Base-by-base conservation (phyloP, 2,797 vertebrate species). In the Chrysocyon brachyurus region DNA sequence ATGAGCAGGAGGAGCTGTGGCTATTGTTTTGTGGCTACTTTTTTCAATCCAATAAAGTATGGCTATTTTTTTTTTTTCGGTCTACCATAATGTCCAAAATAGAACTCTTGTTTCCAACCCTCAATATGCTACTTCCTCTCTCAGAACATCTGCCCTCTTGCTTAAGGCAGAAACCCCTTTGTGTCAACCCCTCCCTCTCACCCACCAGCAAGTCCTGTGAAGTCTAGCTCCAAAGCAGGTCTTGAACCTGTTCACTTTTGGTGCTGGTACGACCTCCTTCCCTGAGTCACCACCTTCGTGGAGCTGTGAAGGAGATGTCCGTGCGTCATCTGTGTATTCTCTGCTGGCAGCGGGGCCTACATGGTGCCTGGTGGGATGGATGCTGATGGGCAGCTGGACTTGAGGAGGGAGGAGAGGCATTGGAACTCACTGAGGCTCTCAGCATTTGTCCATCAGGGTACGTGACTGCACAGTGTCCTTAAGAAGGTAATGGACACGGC, bases 211-310 rank as follows among this genome's bases (percentile, higher is more conserved):
- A 24, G n/a, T 40, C 8, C 40, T 26, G 15, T 24, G n/a, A 40
- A 54, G 26, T 33, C 40, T 1, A 0, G 22, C 12, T 81, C 64
- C 2, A 1, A 1, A n/a, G 12, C 36, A 64, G 36, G 21, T 59
- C n/a, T 90, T 52, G 66, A 73, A 22, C 64, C n/a, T 21, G 6
- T 14, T n/a, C 21, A 21, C 52, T 33, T 91, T 63, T 26, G 10
- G 33, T 22, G 49, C 22, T 49, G 17, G 11, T 40, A 8, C 21
- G 16, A 6, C n/a, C n/a, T 17, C 12, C 16, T 59, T 2, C 19
- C 16, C 0, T 0, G 49, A 64, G 22, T 46, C 12, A 2, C 33
- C 28, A 8, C 12, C 16, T 84, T 11, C 6, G 0, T 26, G 22
- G 46, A 12, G 5, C 24, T 64, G 56, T 12, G 54, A 61, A 26